Percentiles rank a stretch among this genome's conserved stretches.
phyloP scores from a whole-genome alignment of 2,113 vertebrate species.

The Pholis gunnellus region DNA sequence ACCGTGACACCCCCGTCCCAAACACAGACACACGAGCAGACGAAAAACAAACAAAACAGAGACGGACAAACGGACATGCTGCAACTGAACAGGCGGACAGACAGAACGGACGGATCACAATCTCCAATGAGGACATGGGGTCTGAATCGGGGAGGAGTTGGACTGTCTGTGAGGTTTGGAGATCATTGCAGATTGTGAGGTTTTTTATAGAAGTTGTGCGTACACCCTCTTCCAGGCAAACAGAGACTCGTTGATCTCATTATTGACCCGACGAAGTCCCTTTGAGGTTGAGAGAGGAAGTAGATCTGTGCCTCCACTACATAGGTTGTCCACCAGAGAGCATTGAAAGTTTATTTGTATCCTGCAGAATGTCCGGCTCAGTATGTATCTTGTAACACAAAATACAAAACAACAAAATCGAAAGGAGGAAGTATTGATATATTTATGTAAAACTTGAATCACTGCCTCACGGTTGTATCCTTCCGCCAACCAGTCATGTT shows the following conservation, averaged over 20 bases:
- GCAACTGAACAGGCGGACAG: conserved; percentile 8
- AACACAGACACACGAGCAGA: conserved; percentile 21
- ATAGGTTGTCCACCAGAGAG: not conserved
- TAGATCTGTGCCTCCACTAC: not conserved
- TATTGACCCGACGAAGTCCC: not conserved
- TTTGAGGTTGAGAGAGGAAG: not conserved
- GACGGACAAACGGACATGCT: conserved; percentile 31
- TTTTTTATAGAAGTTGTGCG: conserved; percentile 74
- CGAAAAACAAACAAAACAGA: conserved; percentile 7
- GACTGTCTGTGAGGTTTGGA: conserved; percentile 14
- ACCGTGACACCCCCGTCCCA: not conserved
- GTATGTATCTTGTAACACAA: not conserved
- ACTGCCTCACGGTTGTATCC: not conserved
- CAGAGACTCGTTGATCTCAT: not conserved
- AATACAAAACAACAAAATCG: too few relatives aligned
- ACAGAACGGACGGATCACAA: conserved; percentile 61
- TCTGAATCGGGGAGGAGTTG: conserved; percentile 7
- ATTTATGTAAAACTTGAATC: not conserved
- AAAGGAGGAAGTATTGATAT: too few relatives aligned
- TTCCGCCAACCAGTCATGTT: too few relatives aligned
- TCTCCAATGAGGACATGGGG: conserved; percentile 63
- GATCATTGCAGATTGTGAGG: conserved; percentile 80
- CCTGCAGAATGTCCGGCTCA: not conserved
- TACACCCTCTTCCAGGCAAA: conserved; percentile 61
- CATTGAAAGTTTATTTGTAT: not conserved